Conservation (phyloP, 2,888 invertebrate species). For the Callyntrura guangdongensis region DNA sequence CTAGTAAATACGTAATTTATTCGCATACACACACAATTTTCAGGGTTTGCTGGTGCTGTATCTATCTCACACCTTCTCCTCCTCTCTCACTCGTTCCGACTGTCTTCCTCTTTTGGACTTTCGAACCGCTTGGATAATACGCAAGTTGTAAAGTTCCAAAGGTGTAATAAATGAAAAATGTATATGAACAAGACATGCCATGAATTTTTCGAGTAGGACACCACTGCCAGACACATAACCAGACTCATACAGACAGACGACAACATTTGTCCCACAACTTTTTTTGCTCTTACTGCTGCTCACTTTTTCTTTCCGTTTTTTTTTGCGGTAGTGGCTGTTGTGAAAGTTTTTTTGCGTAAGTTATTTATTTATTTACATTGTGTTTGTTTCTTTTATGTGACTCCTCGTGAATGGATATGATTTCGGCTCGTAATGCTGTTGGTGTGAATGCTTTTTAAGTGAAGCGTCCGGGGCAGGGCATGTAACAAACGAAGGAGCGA, state of each 20-base stretch:
- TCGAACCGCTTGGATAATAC: slow-evolving; percentile 7
- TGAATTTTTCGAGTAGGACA: slow-evolving; percentile 3
- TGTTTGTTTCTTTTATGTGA: slow-evolving; percentile 54
- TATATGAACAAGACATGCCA: slow-evolving; percentile 11
- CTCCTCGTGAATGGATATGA: slow-evolving; percentile 44
- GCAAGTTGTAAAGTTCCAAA: slow-evolving; percentile 45
- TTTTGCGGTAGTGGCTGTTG: slow-evolving; percentile 40
- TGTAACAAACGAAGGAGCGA: not conserved
- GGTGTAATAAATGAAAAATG: slow-evolving; percentile 58
- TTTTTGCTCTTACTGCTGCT: not conserved
- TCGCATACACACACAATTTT: not conserved
- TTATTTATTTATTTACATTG: slow-evolving; percentile 56
- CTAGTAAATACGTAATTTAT: not conserved
- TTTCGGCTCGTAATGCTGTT: slow-evolving; percentile 26
- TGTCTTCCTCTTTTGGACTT: slow-evolving; percentile 36
- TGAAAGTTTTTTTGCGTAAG: slow-evolving; percentile 55
- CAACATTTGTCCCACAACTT: not conserved
- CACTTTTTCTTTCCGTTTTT: slow-evolving; percentile 30
- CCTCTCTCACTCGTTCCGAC: not conserved
- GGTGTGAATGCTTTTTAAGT: not conserved
- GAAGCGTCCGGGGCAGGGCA: not conserved
- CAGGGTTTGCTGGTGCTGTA: slow-evolving; percentile 15
- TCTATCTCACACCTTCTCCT: not conserved
- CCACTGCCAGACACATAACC: not conserved
- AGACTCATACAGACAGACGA: not conserved